These are phyloP conservation scores for Etheostoma cragini DNA, from an alignment of 2,113 vertebrate species.

Conservation along the genomic window DNA sequence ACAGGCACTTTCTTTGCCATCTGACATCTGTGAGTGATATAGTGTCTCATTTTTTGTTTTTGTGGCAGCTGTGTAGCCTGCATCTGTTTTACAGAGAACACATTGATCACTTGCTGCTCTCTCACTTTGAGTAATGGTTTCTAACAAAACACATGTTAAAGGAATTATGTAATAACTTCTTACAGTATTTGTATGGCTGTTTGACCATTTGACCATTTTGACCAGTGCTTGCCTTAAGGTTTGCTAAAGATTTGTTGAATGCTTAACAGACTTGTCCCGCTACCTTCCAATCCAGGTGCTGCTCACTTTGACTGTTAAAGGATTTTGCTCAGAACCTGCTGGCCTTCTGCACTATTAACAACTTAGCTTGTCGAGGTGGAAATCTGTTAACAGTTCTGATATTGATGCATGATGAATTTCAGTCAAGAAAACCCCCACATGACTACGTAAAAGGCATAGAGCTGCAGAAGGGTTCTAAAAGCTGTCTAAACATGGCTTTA, in stretches of 20 bases:
- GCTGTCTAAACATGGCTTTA: not conserved
- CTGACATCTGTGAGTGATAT: constrained; percentile 76
- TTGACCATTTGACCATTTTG: constrained; percentile 4
- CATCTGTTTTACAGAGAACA: not conserved
- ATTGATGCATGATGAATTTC: not conserved
- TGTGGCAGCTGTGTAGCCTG: not conserved
- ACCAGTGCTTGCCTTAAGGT: constrained; percentile 27
- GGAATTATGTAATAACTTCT: constrained; percentile 1
- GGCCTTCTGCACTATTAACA: not conserved
- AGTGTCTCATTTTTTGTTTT: not conserved
- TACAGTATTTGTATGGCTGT: not conserved
- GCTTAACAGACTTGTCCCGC: constrained; percentile 34
- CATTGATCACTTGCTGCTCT: not conserved
- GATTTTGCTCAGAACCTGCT: constrained; percentile 1
- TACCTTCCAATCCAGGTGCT: constrained; percentile 24
- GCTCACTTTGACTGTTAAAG: constrained; percentile 12
- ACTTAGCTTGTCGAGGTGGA: not conserved
- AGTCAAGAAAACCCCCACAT: not conserved
- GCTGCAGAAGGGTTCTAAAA: not conserved
- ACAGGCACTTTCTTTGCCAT: constrained; percentile 47
- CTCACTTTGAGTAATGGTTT: not conserved
- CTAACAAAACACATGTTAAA: not conserved
- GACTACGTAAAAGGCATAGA: not conserved
- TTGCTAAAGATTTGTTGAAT: constrained; percentile 42
- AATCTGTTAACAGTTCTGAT: too few species aligned